Evolutionary conservation across 2,113 vertebrate genomes (phyloP), one percentile per base, ranked within the genome.

Genomic region (Zosterops japonicus): DNA sequence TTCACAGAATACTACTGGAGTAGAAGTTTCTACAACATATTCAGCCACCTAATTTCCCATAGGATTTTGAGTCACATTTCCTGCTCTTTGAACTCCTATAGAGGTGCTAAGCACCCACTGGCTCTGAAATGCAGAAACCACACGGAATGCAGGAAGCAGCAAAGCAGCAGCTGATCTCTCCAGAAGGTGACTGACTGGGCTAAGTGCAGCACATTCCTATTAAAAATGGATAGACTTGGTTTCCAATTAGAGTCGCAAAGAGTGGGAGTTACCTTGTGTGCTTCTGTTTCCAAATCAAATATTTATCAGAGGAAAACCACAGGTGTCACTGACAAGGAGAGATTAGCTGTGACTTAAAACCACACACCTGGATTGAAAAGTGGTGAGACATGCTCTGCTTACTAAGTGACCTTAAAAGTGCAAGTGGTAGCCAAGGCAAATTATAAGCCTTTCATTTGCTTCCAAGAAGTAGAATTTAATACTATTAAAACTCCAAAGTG

Each of bases 281-380:
- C 68, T 96, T 95, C 82, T 87, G 89, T 96, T 97, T 97, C 97
- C 97, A 95, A 94, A 97, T 97, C 67, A 97, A 97, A 97, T 97
- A 97, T 97, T 97, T 94, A 98, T 92, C 46, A 93, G 61, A 97
- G 95, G 92, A 96, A 96, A 97, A 91, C 57, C 72, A 83, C 22
- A 57, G 91, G 91, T 94, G 83, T 96, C 82, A 95, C 63, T 86
- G 90, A 87, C 91, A 89, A 78, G 82, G 87, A 83, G 91, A 95
- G 90, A 90, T 84, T 89, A 71, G 53, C 86, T 84, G 87, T 80
- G 74, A 83, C 81, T 95, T 87, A 77, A 96, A 96, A 88, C 83
- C 68, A 94, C 68, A 90, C 72, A 41, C 18, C 41, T 41, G 23
- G 83, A 92, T 78, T 83, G 83, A 89, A 56, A 59, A 96, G 27